Percentiles rank a stretch among this genome's conserved stretches.
Conservation (phyloP, 2,888 invertebrate species). For the Melitaea athalia region DNA sequence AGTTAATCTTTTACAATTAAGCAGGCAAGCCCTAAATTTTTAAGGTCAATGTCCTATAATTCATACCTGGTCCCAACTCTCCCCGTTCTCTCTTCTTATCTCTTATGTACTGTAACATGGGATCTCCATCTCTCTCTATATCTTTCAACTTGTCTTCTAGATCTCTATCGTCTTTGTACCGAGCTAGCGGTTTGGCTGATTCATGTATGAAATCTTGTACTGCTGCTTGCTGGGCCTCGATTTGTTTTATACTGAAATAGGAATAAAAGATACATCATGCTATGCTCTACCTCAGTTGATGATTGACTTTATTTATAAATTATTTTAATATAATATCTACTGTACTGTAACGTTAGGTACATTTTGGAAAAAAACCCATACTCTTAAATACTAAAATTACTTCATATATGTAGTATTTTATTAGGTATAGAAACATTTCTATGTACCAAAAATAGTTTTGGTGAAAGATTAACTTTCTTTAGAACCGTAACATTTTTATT, state of each 20-base stretch:
- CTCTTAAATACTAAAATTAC: no score
- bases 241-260: slow-evolving; percentile 87
- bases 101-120: slow-evolving; percentile 94
- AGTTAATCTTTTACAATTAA: no score
- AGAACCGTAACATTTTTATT: no score
- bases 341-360: no score
- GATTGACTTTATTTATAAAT: no score
- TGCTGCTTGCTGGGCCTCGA: slow-evolving; percentile 86
- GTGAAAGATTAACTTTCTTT: no score
- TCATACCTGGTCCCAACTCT: slow-evolving; percentile 75
- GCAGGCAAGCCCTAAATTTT: neutral
- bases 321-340: no score
- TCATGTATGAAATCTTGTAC: slow-evolving; percentile 90
- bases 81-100: slow-evolving; percentile 83
- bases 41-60: slow-evolving; percentile 38
- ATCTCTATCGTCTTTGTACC: slow-evolving; percentile 94
- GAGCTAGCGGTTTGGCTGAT: slow-evolving; percentile 94
- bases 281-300: no score
- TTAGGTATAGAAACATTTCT: no score
- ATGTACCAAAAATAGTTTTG: no score
- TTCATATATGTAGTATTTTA: no score
- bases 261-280: neutral
- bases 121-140: slow-evolving; percentile 93
- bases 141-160: slow-evolving; percentile 89
- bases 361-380: no score